Percentiles rank a stretch among this genome's conserved stretches.
Evolutionary conservation across 1,140 invertebrate genomes (phyloP).

Genomic region (Hirudo medicinalis): DNA sequence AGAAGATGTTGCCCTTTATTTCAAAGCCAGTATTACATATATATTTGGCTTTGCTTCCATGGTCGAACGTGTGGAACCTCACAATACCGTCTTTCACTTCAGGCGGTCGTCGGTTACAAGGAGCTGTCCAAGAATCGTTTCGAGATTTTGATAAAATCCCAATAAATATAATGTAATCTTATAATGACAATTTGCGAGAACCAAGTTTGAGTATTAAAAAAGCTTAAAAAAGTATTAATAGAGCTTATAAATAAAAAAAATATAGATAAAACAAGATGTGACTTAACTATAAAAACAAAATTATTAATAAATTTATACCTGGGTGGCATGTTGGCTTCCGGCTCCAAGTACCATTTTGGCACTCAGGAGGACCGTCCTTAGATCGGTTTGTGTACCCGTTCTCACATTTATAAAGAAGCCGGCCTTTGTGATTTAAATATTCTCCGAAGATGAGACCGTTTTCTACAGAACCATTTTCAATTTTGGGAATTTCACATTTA

Average conservation of each 20-base stretch:
- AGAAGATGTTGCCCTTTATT: slow-evolving; percentile 43
- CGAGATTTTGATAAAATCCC: no score
- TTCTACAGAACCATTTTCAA: slow-evolving; percentile 20
- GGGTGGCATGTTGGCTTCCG: slow-evolving; percentile 76
- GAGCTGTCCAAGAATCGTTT: slow-evolving; percentile 36
- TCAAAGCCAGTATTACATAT: slow-evolving; percentile 78
- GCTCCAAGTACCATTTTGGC: slow-evolving; percentile 88
- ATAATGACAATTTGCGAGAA: no score
- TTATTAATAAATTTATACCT: slow-evolving; percentile 43
- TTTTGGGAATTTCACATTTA: slow-evolving; percentile 20
- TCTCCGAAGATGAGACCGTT: background rate
- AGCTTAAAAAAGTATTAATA: no score
- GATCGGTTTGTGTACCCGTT: slow-evolving; percentile 12
- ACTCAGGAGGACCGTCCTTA: slow-evolving; percentile 37
- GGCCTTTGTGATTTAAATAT: slow-evolving; percentile 16
- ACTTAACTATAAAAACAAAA: no score
- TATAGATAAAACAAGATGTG: no score
- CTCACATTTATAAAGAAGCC: slow-evolving; percentile 19
- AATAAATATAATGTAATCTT: no score
- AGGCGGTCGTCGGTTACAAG: slow-evolving; percentile 74
- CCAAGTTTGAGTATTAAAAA: no score
- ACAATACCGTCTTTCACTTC: slow-evolving; percentile 79
- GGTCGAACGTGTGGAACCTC: slow-evolving; percentile 83
- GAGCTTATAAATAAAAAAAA: no score
- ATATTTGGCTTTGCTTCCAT: slow-evolving; percentile 52